Evolutionary conservation across 2,888 invertebrate genomes (phyloP).

Genomic region (Selenia dentaria): DNA sequence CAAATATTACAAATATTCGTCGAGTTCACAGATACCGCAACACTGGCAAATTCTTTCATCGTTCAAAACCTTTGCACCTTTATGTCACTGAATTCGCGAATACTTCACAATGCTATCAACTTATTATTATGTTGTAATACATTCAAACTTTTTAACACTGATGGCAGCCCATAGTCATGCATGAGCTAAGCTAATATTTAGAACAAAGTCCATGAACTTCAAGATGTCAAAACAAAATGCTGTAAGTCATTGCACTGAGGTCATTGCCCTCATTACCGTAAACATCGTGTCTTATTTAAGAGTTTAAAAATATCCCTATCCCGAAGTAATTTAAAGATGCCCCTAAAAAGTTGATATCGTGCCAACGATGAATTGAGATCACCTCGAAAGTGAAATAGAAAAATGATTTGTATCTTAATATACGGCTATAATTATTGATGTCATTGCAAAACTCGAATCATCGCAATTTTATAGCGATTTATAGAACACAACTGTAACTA

Average conservation of each 20-base stretch:
- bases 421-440: slow-evolving; percentile 30
- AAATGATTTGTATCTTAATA: slow-evolving; percentile 25
- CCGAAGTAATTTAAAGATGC: slow-evolving; percentile 37
- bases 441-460: slow-evolving; percentile 37
- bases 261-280: slow-evolving; percentile 55
- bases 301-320: slow-evolving; percentile 45
- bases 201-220: slow-evolving; percentile 13
- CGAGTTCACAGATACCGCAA: background rate
- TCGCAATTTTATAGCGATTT: slow-evolving; percentile 46
- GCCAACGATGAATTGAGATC: slow-evolving; percentile 37
- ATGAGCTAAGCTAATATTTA: no score
- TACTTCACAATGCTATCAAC: background rate
- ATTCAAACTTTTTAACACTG: no score
- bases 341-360: slow-evolving; percentile 28
- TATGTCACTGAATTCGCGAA: background rate
- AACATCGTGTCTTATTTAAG: slow-evolving; percentile 53
- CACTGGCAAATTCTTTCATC: background rate
- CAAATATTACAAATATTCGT: background rate
- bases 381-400: slow-evolving; percentile 14
- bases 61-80: background rate
- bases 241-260: slow-evolving; percentile 35
- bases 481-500: slow-evolving; percentile 28
- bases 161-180: no score
- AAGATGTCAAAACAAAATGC: slow-evolving; percentile 22
- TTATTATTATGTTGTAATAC: no score